These are phyloP conservation scores for Syndactyla subalaris DNA, from an alignment of 2,797 vertebrate species.

Conservation along the genomic window DNA sequence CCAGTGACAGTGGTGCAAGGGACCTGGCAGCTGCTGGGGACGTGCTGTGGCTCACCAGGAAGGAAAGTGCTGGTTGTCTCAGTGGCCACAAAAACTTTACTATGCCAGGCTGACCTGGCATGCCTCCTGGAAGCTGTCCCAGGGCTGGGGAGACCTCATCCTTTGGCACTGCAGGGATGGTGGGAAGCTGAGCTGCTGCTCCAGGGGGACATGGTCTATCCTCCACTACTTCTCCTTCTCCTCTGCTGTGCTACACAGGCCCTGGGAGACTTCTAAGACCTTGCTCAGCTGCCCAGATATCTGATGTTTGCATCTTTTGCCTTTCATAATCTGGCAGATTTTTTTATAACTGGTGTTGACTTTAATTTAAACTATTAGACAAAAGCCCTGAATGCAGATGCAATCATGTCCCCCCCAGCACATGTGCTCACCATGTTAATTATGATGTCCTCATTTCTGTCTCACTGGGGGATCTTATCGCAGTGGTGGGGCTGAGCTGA, in stretches of 20 bases:
- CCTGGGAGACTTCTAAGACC: not conserved
- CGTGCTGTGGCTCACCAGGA: not conserved
- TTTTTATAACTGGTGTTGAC: conserved; percentile 31
- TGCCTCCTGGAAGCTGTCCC: not conserved
- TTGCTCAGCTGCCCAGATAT: conserved; percentile 26
- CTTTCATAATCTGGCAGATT: conserved; percentile 16
- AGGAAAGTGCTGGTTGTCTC: not conserved
- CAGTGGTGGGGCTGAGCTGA: conserved; percentile 1
- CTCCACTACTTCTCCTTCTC: not conserved
- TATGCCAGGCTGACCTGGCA: not conserved
- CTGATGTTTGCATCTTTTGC: conserved; percentile 47
- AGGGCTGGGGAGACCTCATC: not conserved
- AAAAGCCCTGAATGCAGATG: conserved; percentile 30
- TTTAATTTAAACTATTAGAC: conserved; percentile 66
- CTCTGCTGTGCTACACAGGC: not conserved
- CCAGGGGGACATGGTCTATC: not conserved
- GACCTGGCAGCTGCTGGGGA: not conserved
- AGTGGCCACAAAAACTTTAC: not conserved
- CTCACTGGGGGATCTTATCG: conserved; percentile 65
- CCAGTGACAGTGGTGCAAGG: not conserved
- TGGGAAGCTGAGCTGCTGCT: not conserved
- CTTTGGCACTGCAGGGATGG: not conserved
- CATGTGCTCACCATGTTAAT: not conserved
- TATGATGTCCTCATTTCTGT: conserved; percentile 70
- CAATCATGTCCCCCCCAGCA: not conserved